These are phyloP conservation scores for Chrysomela aeneicollis DNA, from an alignment of 2,888 invertebrate genomes.

Conservation along the genomic window DNA sequence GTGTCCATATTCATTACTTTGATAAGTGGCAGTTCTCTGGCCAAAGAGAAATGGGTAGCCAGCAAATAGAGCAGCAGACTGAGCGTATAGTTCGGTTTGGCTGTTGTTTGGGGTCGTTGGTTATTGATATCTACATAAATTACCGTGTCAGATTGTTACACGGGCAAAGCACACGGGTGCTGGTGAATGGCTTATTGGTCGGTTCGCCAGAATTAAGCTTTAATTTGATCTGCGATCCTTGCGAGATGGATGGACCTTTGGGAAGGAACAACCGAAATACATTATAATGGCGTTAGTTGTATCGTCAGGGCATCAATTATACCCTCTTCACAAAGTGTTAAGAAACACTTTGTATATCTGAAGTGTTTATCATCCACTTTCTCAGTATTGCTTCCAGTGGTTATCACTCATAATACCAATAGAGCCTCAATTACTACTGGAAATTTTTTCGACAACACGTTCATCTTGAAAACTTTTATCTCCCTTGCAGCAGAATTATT, in stretches of 20 bases:
- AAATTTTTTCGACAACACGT: too few relatives aligned
- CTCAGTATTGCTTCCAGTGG: too few relatives aligned
- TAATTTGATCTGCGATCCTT: slow-evolving; percentile 33
- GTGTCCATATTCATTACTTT: slow-evolving; percentile 34
- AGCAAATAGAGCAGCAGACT: not conserved
- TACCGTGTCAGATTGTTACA: slow-evolving; percentile 39
- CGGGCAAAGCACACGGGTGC: slow-evolving; percentile 33
- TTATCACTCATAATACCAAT: too few relatives aligned
- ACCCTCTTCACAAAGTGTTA: too few relatives aligned
- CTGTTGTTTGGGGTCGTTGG: slow-evolving; percentile 23
- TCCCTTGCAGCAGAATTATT: too few relatives aligned
- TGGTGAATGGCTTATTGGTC: slow-evolving; percentile 33
- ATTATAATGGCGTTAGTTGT: too few relatives aligned
- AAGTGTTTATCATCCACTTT: too few relatives aligned
- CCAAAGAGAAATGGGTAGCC: slow-evolving; percentile 19
- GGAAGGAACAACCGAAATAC: not conserved
- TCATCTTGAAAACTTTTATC: too few relatives aligned
- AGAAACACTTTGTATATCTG: too few relatives aligned
- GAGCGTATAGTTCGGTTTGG: slow-evolving; percentile 30
- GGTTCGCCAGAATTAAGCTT: slow-evolving; percentile 38
- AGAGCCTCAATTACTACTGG: too few relatives aligned
- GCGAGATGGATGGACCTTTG: not conserved
- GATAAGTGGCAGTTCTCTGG: slow-evolving; percentile 31
- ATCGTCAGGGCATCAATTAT: too few relatives aligned
- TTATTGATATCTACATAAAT: slow-evolving; percentile 40